These are phyloP conservation scores for Meliscaeva auricollis DNA, from an alignment of 2,888 invertebrate species.

Conservation along the genomic window DNA sequence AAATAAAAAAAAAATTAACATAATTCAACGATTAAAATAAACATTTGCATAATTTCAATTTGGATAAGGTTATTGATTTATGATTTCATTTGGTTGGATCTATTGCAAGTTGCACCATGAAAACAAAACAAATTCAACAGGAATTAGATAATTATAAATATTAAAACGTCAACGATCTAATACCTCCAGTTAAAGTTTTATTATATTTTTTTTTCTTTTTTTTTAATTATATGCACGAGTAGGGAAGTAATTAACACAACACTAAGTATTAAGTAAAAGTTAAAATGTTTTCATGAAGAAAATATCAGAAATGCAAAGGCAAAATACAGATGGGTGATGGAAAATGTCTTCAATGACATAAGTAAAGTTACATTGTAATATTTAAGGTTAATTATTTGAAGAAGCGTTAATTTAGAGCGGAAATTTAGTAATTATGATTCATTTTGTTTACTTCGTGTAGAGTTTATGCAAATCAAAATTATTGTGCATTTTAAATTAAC, in stretches of 20 bases:
- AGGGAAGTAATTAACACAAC: slow-evolving; percentile 19
- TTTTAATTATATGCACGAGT: slow-evolving; percentile 12
- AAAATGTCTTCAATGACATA: no score
- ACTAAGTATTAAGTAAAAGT: not conserved
- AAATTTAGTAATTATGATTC: no score
- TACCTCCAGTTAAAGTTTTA: not conserved
- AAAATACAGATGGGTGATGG: not conserved
- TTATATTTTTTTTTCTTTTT: not conserved
- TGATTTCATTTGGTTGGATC: not conserved
- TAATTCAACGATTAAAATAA: not conserved
- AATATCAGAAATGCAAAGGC: not conserved
- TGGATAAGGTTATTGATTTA: not conserved
- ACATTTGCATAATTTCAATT: not conserved
- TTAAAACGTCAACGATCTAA: not conserved
- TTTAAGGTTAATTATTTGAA: no score
- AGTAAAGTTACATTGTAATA: no score
- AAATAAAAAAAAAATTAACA: not conserved
- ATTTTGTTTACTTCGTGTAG: no score
- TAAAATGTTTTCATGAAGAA: not conserved
- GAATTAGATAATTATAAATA: no score
- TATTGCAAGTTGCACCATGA: not conserved
- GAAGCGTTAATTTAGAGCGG: no score
- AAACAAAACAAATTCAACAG: not conserved
- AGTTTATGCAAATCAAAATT: no score
- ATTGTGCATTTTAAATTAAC: no score